Percentiles rank a stretch among this genome's conserved stretches.
Evolutionary conservation across 1,140 invertebrate species (phyloP).

Genomic region (Neodiprion pinetum): DNA sequence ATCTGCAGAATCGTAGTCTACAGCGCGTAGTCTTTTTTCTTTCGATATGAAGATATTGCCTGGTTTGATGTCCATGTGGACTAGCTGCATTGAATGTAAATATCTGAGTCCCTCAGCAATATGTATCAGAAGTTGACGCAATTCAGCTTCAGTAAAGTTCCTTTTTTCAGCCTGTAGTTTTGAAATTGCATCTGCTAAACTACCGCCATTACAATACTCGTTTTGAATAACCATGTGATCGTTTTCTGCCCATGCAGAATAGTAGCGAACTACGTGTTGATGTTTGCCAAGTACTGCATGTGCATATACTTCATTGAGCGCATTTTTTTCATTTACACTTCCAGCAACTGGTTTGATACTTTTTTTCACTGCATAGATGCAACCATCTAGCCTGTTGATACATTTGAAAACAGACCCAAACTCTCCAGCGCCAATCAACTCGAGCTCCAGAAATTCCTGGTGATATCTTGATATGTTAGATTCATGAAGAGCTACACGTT

Average conservation of each 20-base stretch:
- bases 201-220: slow-evolving; percentile 87
- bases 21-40: slow-evolving; percentile 53
- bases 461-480: slow-evolving; percentile 82
- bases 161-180: slow-evolving; percentile 45
- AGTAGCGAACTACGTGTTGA: slow-evolving; percentile 83
- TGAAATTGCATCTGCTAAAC: slow-evolving; percentile 66
- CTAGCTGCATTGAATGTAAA: slow-evolving; percentile 81
- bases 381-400: slow-evolving; percentile 84
- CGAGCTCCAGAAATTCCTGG: slow-evolving; percentile 77
- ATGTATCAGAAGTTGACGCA: slow-evolving; percentile 73
- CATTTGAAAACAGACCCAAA: slow-evolving; percentile 87
- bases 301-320: slow-evolving; percentile 86
- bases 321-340: slow-evolving; percentile 73
- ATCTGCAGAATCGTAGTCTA: slow-evolving; percentile 63
- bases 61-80: slow-evolving; percentile 89
- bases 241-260: slow-evolving; percentile 87
- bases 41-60: slow-evolving; percentile 81
- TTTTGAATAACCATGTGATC: slow-evolving; percentile 89
- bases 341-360: slow-evolving; percentile 77
- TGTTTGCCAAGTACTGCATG: slow-evolving; percentile 83
- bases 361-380: slow-evolving; percentile 85
- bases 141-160: slow-evolving; percentile 62
- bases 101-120: slow-evolving; percentile 75
- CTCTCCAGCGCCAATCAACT: slow-evolving; percentile 75
- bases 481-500: slow-evolving; percentile 68